A percentile compares a stretch with the other conserved stretches of the same genome.
These are phyloP conservation scores for Serinus canaria DNA, from an alignment of 2,113 vertebrate genomes.

Conservation along the genomic window DNA sequence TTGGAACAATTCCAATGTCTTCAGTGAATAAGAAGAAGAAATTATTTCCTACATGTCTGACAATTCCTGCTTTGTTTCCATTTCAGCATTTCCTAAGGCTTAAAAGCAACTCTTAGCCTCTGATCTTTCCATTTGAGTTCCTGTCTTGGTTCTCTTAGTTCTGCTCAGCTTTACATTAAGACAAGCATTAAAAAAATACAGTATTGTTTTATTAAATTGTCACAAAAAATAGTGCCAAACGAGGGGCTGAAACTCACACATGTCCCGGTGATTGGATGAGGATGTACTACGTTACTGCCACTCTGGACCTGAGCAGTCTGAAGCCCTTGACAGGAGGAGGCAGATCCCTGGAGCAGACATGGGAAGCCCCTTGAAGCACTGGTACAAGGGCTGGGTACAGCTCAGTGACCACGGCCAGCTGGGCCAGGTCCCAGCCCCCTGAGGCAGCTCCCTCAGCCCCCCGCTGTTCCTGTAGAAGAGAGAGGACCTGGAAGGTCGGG, in stretches of 20 bases:
- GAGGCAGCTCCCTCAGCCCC: neutral
- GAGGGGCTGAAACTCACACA: neutral
- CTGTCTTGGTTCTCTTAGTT: neutral
- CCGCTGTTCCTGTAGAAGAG: neutral
- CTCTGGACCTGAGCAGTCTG: neutral
- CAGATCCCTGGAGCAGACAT: neutral
- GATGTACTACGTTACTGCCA: neutral
- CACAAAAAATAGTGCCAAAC: neutral
- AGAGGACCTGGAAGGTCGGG: neutral
- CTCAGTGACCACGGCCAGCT: neutral
- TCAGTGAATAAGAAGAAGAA: slow-evolving; percentile 8
- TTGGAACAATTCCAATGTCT: neutral
- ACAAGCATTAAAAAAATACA: neutral
- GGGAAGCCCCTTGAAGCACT: neutral
- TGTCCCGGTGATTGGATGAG: neutral
- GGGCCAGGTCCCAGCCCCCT: neutral
- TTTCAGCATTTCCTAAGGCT: slow-evolving; percentile 10
- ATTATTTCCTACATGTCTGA: neutral
- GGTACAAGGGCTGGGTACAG: neutral
- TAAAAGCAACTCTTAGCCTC: slow-evolving; percentile 4
- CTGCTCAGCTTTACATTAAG: neutral
- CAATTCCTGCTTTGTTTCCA: slow-evolving; percentile 25
- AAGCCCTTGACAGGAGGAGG: neutral
- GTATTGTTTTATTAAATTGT: neutral
- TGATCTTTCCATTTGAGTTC: slow-evolving; percentile 2